Evolutionary conservation across 2,888 invertebrate genomes (phyloP).

Genomic region (Agonopterix arenella): DNA sequence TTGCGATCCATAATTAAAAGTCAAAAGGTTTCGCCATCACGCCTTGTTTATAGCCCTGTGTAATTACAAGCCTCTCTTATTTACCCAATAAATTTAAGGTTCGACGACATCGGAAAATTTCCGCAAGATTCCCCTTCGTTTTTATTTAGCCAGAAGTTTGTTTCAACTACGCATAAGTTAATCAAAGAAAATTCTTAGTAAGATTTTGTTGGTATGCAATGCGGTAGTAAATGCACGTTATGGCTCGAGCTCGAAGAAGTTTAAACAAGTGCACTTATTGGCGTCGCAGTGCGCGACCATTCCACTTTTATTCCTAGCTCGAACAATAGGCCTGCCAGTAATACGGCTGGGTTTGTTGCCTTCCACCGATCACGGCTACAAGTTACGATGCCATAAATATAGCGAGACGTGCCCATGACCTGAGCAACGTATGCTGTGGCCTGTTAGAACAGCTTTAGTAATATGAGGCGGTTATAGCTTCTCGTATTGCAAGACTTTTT

Average conservation of each 20-base stretch:
- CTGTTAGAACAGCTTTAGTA: neutral
- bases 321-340: slow-evolving; percentile 63
- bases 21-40: slow-evolving; percentile 48
- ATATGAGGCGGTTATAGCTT: slow-evolving; percentile 3
- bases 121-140: slow-evolving; percentile 11
- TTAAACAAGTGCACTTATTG: slow-evolving; percentile 53
- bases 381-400: slow-evolving; percentile 73
- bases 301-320: slow-evolving; percentile 57
- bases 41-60: slow-evolving; percentile 42
- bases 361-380: slow-evolving; percentile 59
- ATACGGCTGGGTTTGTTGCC: slow-evolving; percentile 50
- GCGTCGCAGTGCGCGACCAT: slow-evolving; percentile 37
- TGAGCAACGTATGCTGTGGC: slow-evolving; percentile 17
- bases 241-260: slow-evolving; percentile 36
- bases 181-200: slow-evolving; percentile 30
- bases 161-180: slow-evolving; percentile 3
- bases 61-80: slow-evolving; percentile 45
- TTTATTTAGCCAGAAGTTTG: neutral
- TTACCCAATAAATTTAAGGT: slow-evolving; percentile 37
- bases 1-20: slow-evolving; percentile 55
- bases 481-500: too few relatives aligned
- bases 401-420: slow-evolving; percentile 65
- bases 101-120: slow-evolving; percentile 34
- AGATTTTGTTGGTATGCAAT: slow-evolving; percentile 37
- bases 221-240: slow-evolving; percentile 48